A percentile compares a stretch with the other conserved stretches of the same genome.
Conservation (phyloP, 2,888 invertebrate genomes). For the Litoditis marina region DNA sequence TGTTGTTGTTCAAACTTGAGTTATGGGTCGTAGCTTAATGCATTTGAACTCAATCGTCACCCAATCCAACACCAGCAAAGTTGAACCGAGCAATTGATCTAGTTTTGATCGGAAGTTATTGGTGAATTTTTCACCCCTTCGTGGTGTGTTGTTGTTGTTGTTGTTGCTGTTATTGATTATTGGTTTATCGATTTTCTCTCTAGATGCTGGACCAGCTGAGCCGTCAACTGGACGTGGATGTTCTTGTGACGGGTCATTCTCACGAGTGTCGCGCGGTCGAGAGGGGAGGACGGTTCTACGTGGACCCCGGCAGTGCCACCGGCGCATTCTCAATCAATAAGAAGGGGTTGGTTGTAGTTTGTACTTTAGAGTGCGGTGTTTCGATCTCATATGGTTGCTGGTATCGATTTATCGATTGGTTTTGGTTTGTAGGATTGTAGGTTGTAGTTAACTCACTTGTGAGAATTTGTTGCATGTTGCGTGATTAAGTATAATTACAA, state of each 20-base stretch:
- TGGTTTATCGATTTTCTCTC: neutral
- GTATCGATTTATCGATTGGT: no score
- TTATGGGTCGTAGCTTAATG: no score
- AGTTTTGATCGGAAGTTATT: no score
- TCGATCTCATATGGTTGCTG: no score
- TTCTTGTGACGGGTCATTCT: conserved; percentile 95
- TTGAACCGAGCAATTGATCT: no score
- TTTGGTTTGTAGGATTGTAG: no score
- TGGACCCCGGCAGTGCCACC: conserved; percentile 97
- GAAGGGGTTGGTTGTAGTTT: conserved; percentile 27
- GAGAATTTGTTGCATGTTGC: neutral
- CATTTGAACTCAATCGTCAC: no score
- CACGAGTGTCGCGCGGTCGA: conserved; percentile 97
- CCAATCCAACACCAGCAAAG: no score
- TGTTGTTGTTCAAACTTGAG: no score
- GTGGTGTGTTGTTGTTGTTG: neutral
- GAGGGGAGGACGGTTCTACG: conserved; percentile 96
- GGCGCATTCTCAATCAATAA: conserved; percentile 75
- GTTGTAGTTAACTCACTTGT: neutral
- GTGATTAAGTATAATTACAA: no score
- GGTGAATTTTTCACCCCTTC: no score
- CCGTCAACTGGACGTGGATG: conserved; percentile 94
- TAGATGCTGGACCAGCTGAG: conserved; percentile 79
- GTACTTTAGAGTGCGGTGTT: no score
- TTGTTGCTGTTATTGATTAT: neutral